Evolutionary conservation across 2,888 invertebrate species (phyloP).

Genomic region (Spodoptera exigua): DNA sequence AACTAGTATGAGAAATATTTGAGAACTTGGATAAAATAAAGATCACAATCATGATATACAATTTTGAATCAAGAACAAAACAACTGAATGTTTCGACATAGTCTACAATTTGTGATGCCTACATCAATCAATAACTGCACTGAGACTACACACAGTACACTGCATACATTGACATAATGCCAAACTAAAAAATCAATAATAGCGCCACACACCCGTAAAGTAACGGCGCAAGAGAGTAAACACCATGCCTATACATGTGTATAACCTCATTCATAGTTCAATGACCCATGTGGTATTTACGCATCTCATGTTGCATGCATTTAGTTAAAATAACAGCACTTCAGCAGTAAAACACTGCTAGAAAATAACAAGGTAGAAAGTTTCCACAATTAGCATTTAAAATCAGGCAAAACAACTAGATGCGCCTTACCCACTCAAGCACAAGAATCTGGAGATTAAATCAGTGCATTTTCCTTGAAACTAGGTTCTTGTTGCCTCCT

Average conservation of each 20-base stretch:
- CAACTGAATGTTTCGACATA: too few relatives aligned
- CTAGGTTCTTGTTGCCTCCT: slow-evolving; percentile 6
- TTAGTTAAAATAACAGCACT: slow-evolving; percentile 47
- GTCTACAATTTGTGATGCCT: too few relatives aligned
- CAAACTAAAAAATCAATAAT: slow-evolving; percentile 31
- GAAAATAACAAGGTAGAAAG: slow-evolving; percentile 14
- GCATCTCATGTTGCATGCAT: slow-evolving; percentile 48
- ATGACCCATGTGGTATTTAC: slow-evolving; percentile 77
- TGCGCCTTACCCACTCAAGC: slow-evolving; percentile 4
- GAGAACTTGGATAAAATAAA: too few relatives aligned
- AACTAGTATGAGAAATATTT: too few relatives aligned
- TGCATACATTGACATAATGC: slow-evolving; percentile 4
- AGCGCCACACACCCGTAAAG: slow-evolving; percentile 27
- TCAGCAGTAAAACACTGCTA: slow-evolving; percentile 21
- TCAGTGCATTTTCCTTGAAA: slow-evolving; percentile 1
- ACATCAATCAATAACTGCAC: too few relatives aligned
- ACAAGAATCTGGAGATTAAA: background rate
- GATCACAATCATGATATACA: too few relatives aligned
- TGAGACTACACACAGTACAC: background rate
- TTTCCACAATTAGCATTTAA: slow-evolving; percentile 15
- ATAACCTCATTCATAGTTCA: slow-evolving; percentile 80
- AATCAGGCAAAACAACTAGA: slow-evolving; percentile 19
- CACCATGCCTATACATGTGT: slow-evolving; percentile 58
- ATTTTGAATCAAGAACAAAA: too few relatives aligned
- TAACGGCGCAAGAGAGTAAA: slow-evolving; percentile 63